Evolutionary conservation across 37 sponge, comb jelly and placozoan genomes (phyloP).

Genomic region (Halisarca cf. caerulea): DNA sequence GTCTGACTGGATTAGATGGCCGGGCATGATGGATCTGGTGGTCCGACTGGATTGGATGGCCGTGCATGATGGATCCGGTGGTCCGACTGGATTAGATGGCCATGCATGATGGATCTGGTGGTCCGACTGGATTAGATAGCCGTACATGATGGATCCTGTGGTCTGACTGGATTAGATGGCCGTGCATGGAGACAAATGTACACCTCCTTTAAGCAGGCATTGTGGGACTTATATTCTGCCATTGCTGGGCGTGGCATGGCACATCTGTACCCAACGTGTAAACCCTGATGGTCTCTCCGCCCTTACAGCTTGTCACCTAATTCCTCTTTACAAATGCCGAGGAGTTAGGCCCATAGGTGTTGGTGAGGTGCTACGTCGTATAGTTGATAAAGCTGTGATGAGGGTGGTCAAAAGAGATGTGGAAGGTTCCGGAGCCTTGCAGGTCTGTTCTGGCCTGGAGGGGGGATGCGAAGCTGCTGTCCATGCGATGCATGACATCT

Average conservation of each 20-base stretch:
- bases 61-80: constrained; percentile 5
- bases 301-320: background rate
- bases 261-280: constrained; percentile 1
- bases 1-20: constrained; percentile 17
- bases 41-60: constrained; percentile 21
- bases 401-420: background rate
- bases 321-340: background rate
- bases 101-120: constrained; percentile 9
- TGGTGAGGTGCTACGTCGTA: constrained; percentile 7
- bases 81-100: constrained; percentile 21
- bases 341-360: constrained; percentile 11
- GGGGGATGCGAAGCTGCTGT: constrained; percentile 5
- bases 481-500: background rate
- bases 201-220: background rate
- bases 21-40: constrained; percentile 1
- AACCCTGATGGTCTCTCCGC: constrained; percentile 19
- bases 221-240: background rate
- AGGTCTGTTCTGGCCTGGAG: background rate
- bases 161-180: constrained; percentile 14
- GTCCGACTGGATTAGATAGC: constrained; percentile 21
- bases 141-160: background rate
- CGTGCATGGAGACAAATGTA: constrained; percentile 3
- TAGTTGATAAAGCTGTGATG: background rate
- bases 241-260: background rate
- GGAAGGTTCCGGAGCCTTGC: background rate